phyloP scores from a whole-genome alignment of 2,113 vertebrate genomes.

The Vulpes ferrilata region DNA sequence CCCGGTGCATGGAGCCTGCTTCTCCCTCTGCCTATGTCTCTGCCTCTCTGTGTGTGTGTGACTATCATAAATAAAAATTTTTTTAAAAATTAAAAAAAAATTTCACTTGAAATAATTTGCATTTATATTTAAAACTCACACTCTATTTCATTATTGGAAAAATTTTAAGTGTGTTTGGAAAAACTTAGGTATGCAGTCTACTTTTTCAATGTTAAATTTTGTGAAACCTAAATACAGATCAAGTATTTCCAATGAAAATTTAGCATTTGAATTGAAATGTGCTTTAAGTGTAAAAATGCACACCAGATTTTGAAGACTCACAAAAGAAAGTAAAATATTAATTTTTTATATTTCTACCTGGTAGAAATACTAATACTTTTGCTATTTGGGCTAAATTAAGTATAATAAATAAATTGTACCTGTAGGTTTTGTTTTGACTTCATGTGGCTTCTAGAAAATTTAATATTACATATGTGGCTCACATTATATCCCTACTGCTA shows the following conservation, averaged over 20 bases:
- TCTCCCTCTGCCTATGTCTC: too few relatives aligned
- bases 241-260: background rate
- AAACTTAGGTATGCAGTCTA: background rate
- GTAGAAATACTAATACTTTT: constrained; percentile 33
- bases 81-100: background rate
- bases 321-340: background rate
- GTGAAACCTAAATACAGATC: background rate
- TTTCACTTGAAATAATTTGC: background rate
- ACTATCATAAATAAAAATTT: too few relatives aligned
- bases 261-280: background rate
- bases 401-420: background rate
- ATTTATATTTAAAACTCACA: background rate
- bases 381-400: background rate
- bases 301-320: background rate
- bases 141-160: background rate
- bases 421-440: background rate
- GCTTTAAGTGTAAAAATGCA: background rate
- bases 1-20: too few relatives aligned
- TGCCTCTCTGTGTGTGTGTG: too few relatives aligned
- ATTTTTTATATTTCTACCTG: background rate
- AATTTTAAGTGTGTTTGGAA: background rate
- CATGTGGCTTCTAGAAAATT: background rate
- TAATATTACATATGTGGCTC: background rate
- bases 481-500: background rate
- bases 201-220: constrained; percentile 3